phyloP scores from a whole-genome alignment of 1,140 invertebrate species.

The Nymphalis io region DNA sequence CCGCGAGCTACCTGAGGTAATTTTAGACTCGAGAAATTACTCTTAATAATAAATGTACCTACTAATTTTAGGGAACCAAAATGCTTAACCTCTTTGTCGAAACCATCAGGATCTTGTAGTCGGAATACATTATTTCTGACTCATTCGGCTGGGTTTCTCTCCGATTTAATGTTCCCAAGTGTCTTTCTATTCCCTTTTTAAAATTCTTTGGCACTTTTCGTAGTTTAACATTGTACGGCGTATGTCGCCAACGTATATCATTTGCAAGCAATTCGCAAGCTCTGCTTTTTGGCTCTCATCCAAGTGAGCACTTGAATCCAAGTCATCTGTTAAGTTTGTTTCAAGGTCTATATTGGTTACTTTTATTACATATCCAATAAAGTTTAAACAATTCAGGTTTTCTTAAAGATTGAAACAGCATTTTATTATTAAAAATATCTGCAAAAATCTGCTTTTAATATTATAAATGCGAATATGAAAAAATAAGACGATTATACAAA shows the following conservation, averaged over 20 bases:
- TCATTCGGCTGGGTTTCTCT: constrained; percentile 38
- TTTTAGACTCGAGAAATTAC: constrained; percentile 75
- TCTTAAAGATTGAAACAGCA: neutral
- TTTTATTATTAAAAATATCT: too few relatives aligned
- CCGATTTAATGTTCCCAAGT: constrained; percentile 12
- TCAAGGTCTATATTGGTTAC: constrained; percentile 34
- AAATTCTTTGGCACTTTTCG: constrained; percentile 55
- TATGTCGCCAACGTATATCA: constrained; percentile 63
- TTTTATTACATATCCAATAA: constrained; percentile 24
- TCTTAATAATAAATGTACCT: constrained; percentile 78
- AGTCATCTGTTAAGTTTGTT: constrained; percentile 73
- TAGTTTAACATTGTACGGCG: constrained; percentile 53
- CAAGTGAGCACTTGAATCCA: constrained; percentile 66
- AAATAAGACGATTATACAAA: neutral
- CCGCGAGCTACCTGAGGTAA: constrained; percentile 77
- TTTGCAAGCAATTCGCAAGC: constrained; percentile 65
- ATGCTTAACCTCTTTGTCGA: constrained; percentile 40
- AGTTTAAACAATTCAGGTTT: constrained; percentile 1
- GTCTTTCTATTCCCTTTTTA: constrained; percentile 44
- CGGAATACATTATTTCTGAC: constrained; percentile 51
- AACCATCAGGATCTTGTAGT: constrained; percentile 31
- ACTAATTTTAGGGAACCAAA: constrained; percentile 46
- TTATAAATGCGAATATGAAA: too few relatives aligned
- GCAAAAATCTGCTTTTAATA: too few relatives aligned
- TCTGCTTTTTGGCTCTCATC: constrained; percentile 60